Base-by-base conservation (phyloP, 2,113 vertebrate species). In the Phyllostomus discolor region DNA sequence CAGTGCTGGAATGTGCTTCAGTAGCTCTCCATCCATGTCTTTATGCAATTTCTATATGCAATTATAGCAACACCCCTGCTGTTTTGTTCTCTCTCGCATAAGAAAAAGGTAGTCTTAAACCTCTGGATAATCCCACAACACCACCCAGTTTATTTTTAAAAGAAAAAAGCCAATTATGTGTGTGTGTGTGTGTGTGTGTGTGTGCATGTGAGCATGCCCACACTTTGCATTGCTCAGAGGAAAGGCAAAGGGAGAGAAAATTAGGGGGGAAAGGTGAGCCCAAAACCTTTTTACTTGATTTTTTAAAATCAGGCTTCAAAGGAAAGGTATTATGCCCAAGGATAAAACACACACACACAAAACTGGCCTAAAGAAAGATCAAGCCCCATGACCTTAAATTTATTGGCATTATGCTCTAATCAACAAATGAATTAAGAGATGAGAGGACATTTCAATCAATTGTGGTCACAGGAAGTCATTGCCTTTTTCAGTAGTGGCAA, bases 361-460 rank as follows among this genome's bases (percentile, higher is more conserved):
- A 93, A 69, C 66, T 33, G 57, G 5, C n/a, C 28, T 91, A 79
- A 43, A 64, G 43, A 79, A 66, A 22, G 16, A 43, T 81, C 50
- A 92, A 81, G 16, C 10, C 12, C 43, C 7, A 0, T 38, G 28
- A 69, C 35, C 52, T 82, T 64, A 54, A 87, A 67, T 87, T 96
- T 90, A 57, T 88, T 94, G 90, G 12, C 24, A 70, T 17, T 19
- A 19, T 88, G 16, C 33, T 48, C 38, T 92, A 85, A 70, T 88
- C 48, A 89, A n/a, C 41, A 26, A 75, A 48, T 75, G 48, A 69
- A 66, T 90, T 95, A 88, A 52, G 52, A 87, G 43, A 80, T 26
- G 26, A 90, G 35, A 97, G 33, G 35, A 69, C 59, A 52, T 89
- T 76, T 84, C 69, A 79, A 17, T 93, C 91, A 87, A n/a, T 91